Evolutionary conservation across 2,888 invertebrate genomes (phyloP), one percentile per base, ranked within the genome.

Genomic region (Therioaphis trifolii): DNA sequence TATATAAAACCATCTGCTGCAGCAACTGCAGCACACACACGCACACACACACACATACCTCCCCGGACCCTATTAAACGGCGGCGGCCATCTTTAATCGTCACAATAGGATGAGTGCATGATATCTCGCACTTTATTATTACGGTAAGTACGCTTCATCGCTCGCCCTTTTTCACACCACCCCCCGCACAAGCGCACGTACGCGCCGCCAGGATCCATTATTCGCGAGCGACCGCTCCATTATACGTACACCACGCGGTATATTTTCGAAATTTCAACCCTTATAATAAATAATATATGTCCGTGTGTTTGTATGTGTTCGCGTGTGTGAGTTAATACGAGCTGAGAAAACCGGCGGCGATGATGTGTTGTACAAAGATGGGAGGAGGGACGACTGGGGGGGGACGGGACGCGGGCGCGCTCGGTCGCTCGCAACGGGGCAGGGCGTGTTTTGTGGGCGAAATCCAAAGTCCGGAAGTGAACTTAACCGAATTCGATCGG

Each of bases 71-170:
- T 79, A 82, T 82, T 80, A 86, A 85, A 85, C 84, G 80, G 74
- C 68, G 85, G 85, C 86, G 84, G 86, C 85, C 86, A 86, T 86
- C 84, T 86, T 86, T 86, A 85, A 85, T 85, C 85, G 86, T 85
- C 85, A 85, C 86, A 86, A 86, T 86, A 85, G 86, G 86, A 86
- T 86, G 86, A 87, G 82, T 74, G 82, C 74, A 86, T 85, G 86
- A 86, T 86, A 86, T 86, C 86, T 86, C 85, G 86, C 85, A 86
- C 86, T 87, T 86, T 84, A 85, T 85, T 85, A 85, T 84, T 85
- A 82, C 82, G 82, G 82, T 82, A 82, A 82, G 74, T 74, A 82
- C 82, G 82, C 63, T 74, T 61, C 74, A 63, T 66, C 27, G 74
- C 72, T 82, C 82, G 82, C 72, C 82, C 82, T 74, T 72, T 61